Evolutionary conservation across 1,140 invertebrate species (phyloP).

Genomic region (Trichomalopsis sarcophagae): DNA sequence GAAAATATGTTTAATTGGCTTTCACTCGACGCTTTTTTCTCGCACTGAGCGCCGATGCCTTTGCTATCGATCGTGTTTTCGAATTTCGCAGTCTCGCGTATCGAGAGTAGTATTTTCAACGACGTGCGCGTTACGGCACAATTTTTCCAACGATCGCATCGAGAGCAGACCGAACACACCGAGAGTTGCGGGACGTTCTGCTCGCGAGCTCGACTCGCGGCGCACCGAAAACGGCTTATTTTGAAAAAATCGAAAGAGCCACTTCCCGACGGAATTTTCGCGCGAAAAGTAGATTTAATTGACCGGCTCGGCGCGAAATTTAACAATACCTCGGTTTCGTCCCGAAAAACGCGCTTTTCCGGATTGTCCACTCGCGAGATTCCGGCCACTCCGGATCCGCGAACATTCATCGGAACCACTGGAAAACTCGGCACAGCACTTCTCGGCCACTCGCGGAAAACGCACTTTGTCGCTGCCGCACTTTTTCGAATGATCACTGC

Average conservation of each 20-base stretch:
- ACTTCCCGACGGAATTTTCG: constrained; percentile 41
- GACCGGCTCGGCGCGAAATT: neutral
- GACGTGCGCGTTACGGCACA: too few species aligned
- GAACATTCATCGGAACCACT: neutral
- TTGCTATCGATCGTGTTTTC: too few species aligned
- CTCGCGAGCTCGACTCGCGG: too few species aligned
- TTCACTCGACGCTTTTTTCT: neutral
- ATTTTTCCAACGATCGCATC: too few species aligned
- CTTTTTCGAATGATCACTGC: neutral
- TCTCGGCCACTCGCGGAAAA: neutral
- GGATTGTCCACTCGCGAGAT: neutral
- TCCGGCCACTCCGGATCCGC: neutral
- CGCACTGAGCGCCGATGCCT: constrained; percentile 38
- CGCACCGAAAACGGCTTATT: constrained; percentile 40
- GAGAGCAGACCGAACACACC: too few species aligned
- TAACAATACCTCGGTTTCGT: neutral
- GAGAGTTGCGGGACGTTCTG: too few species aligned
- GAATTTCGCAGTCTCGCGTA: too few species aligned
- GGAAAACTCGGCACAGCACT: neutral
- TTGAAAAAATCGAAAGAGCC: constrained; percentile 36
- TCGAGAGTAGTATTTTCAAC: too few species aligned
- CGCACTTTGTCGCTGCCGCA: neutral
- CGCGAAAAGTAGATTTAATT: constrained; percentile 48
- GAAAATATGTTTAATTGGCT: neutral
- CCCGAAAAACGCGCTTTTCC: neutral